phyloP scores from a whole-genome alignment of 2,888 invertebrate species.

The Ochropleura plecta region DNA sequence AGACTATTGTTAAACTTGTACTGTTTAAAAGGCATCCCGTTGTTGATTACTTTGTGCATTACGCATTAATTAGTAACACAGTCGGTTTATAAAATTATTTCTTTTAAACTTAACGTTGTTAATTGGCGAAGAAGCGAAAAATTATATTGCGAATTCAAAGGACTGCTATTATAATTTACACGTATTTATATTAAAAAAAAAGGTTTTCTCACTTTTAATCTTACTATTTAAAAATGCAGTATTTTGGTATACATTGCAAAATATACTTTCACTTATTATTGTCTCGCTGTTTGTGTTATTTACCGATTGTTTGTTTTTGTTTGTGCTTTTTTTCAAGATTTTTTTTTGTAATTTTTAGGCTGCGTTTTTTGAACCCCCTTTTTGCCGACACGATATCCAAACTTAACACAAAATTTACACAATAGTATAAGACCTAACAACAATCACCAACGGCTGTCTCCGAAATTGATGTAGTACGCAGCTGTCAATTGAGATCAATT shows the following conservation, averaged over 20 bases:
- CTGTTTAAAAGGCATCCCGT: conserved; percentile 90
- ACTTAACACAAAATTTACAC: conserved; percentile 82
- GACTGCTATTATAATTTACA: conserved; percentile 71
- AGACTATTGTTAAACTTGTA: conserved; percentile 90
- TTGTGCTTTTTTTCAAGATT: conserved; percentile 59
- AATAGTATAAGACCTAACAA: conserved; percentile 81
- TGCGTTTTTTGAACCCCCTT: conserved; percentile 71
- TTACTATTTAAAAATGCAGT: conserved; percentile 90
- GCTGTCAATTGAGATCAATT: conserved; percentile 89
- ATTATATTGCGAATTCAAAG: conserved; percentile 75
- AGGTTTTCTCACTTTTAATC: conserved; percentile 85
- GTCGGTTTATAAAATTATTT: conserved; percentile 81
- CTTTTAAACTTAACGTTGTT: conserved; percentile 81
- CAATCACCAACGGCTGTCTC: conserved; percentile 85
- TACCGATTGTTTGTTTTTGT: conserved; percentile 47
- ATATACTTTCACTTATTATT: conserved; percentile 74
- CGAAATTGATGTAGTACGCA: conserved; percentile 83
- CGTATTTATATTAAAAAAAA: conserved; percentile 68
- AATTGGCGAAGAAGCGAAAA: conserved; percentile 85
- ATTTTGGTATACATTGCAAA: conserved; percentile 90
- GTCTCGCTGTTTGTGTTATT: conserved; percentile 81
- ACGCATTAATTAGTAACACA: conserved; percentile 87
- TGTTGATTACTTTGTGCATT: conserved; percentile 84
- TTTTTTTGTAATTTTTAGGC: conserved; percentile 66
- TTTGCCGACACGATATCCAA: conserved; percentile 88